These are phyloP conservation scores for Gnathonemus longibarbis DNA, from an alignment of 2,113 vertebrate species.

Conservation along the genomic window DNA sequence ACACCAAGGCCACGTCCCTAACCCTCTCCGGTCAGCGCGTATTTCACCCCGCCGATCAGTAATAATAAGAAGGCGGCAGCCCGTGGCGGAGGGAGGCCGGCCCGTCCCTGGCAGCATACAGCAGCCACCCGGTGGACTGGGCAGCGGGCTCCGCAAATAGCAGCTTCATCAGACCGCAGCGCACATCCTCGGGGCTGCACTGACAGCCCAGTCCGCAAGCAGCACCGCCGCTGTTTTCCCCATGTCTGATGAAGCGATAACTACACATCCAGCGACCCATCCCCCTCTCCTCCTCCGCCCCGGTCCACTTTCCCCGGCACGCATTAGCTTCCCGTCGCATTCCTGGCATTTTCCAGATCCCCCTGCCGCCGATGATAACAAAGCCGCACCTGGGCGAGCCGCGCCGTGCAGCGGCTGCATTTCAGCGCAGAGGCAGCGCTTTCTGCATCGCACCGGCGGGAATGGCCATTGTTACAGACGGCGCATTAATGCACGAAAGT, in stretches of 20 bases:
- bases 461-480: slow-evolving; percentile 28
- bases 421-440: slow-evolving; percentile 21
- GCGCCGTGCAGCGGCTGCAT: slow-evolving; percentile 27
- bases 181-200: slow-evolving; percentile 20
- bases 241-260: slow-evolving; percentile 35
- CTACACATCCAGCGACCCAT: slow-evolving; percentile 39
- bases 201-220: slow-evolving; percentile 19
- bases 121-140: background rate
- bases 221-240: slow-evolving; percentile 26
- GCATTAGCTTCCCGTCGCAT: slow-evolving; percentile 56
- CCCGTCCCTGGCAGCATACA: background rate
- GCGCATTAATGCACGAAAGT: slow-evolving; percentile 21
- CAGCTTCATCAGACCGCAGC: slow-evolving; percentile 5
- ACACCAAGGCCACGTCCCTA: background rate
- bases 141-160: background rate
- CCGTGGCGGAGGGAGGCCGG: background rate
- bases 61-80: background rate
- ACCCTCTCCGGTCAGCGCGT: background rate
- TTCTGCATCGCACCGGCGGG: slow-evolving; percentile 28
- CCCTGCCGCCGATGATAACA: slow-evolving; percentile 40
- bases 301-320: slow-evolving; percentile 45
- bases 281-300: slow-evolving; percentile 37
- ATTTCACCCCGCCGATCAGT: background rate
- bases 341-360: slow-evolving; percentile 59
- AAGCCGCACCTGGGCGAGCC: slow-evolving; percentile 44